Evolutionary conservation across 2,797 vertebrate genomes (phyloP).

Genomic region (Lepilemur ruficaudatus): DNA sequence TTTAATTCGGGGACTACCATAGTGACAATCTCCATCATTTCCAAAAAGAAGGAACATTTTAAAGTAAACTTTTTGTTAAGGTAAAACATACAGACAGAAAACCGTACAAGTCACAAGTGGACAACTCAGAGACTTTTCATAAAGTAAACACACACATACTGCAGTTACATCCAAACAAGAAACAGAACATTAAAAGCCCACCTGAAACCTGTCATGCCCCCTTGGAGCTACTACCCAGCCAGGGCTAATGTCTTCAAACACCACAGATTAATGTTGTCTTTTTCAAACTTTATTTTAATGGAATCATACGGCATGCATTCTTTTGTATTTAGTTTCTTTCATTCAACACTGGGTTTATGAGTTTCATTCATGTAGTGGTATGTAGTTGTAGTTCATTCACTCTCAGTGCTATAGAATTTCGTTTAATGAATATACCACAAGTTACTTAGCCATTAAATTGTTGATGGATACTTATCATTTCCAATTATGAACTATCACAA

Average conservation of each 20-base stretch:
- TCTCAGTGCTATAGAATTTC: background rate
- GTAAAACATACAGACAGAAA: background rate
- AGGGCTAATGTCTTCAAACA: background rate
- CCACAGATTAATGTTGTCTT: background rate
- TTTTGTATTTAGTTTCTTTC: conserved; percentile 3
- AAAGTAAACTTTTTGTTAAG: background rate
- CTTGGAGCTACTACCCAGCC: background rate
- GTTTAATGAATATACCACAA: background rate
- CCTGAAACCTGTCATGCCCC: background rate
- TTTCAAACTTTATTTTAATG: background rate
- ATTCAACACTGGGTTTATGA: background rate
- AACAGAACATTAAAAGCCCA: background rate
- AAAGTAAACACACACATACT: background rate
- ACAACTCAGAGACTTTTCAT: background rate
- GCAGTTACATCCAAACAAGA: background rate
- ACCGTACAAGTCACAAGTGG: background rate
- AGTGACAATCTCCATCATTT: background rate
- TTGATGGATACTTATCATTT: background rate
- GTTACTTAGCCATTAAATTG: background rate
- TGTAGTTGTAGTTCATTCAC: background rate
- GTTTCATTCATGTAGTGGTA: background rate
- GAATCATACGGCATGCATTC: background rate
- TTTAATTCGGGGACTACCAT: background rate
- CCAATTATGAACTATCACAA: background rate
- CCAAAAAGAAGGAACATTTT: background rate